Evolutionary conservation across 2,888 invertebrate species (phyloP).

Genomic region (Plemyria rubiginata): DNA sequence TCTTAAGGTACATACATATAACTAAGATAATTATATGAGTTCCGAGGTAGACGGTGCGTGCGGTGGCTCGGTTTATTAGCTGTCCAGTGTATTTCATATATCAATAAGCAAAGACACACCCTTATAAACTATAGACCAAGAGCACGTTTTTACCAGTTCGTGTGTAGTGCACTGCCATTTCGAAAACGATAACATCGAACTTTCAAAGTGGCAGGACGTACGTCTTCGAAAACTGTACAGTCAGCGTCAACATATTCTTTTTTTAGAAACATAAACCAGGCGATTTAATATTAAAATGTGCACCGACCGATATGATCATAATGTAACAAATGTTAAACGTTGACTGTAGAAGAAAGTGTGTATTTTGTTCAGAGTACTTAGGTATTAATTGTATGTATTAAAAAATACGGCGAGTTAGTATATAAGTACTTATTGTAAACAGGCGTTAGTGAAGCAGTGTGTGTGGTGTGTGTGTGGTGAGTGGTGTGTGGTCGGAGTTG

Average conservation of each 20-base stretch:
- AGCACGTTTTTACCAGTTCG: constrained; percentile 6
- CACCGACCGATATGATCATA: too few relatives aligned
- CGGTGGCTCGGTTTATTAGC: too few relatives aligned
- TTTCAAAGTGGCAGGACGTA: constrained; percentile 1
- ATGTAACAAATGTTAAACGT: background rate
- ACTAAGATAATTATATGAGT: too few relatives aligned
- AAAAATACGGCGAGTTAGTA: constrained; percentile 14
- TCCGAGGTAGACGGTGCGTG: too few relatives aligned
- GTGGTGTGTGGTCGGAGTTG: background rate
- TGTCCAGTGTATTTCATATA: background rate
- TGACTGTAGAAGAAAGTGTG: constrained; percentile 16
- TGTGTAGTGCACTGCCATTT: constrained; percentile 5
- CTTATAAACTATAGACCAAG: constrained; percentile 10
- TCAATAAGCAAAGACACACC: background rate
- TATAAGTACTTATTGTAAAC: constrained; percentile 25
- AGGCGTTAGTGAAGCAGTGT: constrained; percentile 36
- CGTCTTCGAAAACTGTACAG: constrained; percentile 8
- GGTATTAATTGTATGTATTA: background rate
- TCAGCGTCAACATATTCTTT: background rate
- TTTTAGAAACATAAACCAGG: too few relatives aligned
- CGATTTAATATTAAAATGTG: too few relatives aligned
- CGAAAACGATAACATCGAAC: background rate
- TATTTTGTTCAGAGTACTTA: constrained; percentile 1
- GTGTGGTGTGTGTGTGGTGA: constrained; percentile 2
- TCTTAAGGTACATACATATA: too few relatives aligned